These are phyloP conservation scores for Sicus ferrugineus DNA, from an alignment of 2,888 invertebrate genomes.

Conservation along the genomic window DNA sequence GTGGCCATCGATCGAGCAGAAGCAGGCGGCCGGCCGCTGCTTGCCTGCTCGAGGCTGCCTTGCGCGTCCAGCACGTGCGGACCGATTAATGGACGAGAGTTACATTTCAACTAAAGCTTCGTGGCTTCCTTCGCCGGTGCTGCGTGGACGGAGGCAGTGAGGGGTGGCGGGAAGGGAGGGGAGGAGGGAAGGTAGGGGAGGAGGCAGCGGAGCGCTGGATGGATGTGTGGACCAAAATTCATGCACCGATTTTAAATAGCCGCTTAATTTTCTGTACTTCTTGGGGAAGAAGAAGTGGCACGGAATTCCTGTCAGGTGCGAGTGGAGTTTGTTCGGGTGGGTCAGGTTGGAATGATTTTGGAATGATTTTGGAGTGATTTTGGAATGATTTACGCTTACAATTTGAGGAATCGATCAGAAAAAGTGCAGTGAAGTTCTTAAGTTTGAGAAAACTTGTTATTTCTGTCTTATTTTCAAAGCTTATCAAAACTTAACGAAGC, in stretches of 20 bases:
- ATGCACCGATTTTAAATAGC: conserved; percentile 35
- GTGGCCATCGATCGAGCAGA: conserved; percentile 3
- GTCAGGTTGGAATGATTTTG: conserved; percentile 11
- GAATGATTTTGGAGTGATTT: too few species aligned
- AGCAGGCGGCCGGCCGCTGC: not conserved
- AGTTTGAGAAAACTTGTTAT: too few species aligned
- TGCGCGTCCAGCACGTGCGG: conserved; percentile 48
- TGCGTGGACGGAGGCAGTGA: too few species aligned
- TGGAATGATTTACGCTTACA: too few species aligned
- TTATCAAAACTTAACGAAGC: too few species aligned
- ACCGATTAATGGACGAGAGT: conserved; percentile 47
- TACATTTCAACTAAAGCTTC: conserved; percentile 48
- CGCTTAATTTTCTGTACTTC: conserved; percentile 36
- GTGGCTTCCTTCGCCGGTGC: conserved; percentile 7
- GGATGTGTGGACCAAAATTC: conserved; percentile 24
- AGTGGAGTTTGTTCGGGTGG: conserved; percentile 2
- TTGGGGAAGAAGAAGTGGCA: not conserved
- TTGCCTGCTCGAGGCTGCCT: conserved; percentile 15
- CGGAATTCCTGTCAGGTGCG: conserved; percentile 3
- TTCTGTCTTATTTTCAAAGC: too few species aligned
- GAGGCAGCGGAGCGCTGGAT: not conserved
- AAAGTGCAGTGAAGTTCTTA: too few species aligned
- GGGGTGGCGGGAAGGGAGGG: too few species aligned
- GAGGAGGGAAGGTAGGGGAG: not conserved
- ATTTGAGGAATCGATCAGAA: too few species aligned